Percentiles rank a stretch among this genome's conserved stretches.
These are phyloP conservation scores for Bagarius yarrelli DNA, from an alignment of 2,113 vertebrate genomes.

Conservation along the genomic window DNA sequence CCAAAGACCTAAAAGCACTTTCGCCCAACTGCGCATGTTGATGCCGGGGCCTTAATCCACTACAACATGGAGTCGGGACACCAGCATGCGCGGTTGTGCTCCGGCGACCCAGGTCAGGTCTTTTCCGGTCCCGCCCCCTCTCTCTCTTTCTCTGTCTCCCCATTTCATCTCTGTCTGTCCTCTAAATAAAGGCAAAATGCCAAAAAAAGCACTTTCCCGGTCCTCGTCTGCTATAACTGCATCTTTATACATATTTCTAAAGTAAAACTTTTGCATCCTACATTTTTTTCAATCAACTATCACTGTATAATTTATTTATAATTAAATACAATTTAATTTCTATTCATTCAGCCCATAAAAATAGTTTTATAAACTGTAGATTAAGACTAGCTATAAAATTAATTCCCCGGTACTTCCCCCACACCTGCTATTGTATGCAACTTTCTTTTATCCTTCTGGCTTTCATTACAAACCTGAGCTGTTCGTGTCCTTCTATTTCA, in stretches of 20 bases:
- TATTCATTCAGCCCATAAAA: background rate
- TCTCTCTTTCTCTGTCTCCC: too few relatives aligned
- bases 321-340: background rate
- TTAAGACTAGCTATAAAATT: background rate
- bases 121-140: too few relatives aligned
- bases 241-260: background rate
- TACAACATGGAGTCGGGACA: too few relatives aligned
- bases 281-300: too few relatives aligned
- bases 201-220: background rate
- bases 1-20: too few relatives aligned
- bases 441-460: background rate
- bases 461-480: background rate
- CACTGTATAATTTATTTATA: too few relatives aligned
- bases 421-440: background rate
- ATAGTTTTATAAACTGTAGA: background rate
- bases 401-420: background rate
- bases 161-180: too few relatives aligned
- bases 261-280: background rate
- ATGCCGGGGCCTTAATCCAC: too few relatives aligned
- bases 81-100: too few relatives aligned
- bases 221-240: background rate
- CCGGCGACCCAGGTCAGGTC: too few relatives aligned
- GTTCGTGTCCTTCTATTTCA: slow-evolving; percentile 22
- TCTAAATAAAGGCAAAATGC: too few relatives aligned
- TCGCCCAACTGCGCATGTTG: too few relatives aligned